Conservation (phyloP, 1,140 invertebrate species). For the Archivesica marissinica region DNA sequence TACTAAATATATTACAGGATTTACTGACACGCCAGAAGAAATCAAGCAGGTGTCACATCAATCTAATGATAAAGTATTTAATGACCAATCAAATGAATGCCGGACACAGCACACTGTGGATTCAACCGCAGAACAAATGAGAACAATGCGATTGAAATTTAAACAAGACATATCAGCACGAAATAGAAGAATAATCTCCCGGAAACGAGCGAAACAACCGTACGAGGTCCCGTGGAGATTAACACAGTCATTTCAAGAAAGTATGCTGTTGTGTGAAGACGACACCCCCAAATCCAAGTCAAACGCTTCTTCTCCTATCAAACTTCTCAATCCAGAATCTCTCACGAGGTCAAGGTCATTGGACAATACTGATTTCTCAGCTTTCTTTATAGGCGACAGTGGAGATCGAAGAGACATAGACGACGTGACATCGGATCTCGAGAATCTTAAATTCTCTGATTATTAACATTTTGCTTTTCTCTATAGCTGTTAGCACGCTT, state of each 20-base stretch:
- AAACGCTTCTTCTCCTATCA: slow-evolving; percentile 75
- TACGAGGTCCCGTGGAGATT: slow-evolving; percentile 79
- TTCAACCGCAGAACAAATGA: slow-evolving; percentile 35
- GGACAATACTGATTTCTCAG: slow-evolving; percentile 75
- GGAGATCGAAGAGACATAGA: slow-evolving; percentile 74
- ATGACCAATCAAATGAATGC: slow-evolving; percentile 11
- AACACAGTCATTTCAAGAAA: slow-evolving; percentile 72
- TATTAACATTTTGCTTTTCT: too few relatives aligned
- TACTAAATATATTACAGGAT: slow-evolving; percentile 74
- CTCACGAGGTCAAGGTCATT: slow-evolving; percentile 77
- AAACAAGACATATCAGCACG: slow-evolving; percentile 48
- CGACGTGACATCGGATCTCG: slow-evolving; percentile 72
- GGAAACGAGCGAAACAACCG: slow-evolving; percentile 73
- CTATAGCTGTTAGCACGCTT: too few relatives aligned
- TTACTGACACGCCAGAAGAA: slow-evolving; percentile 55
- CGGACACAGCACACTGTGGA: slow-evolving; percentile 34
- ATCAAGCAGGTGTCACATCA: neutral
- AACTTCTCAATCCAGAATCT: slow-evolving; percentile 55
- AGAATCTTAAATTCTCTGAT: slow-evolving; percentile 73
- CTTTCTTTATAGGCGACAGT: slow-evolving; percentile 42
- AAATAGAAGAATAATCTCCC: slow-evolving; percentile 38
- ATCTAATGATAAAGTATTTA: slow-evolving; percentile 27
- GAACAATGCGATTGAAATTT: slow-evolving; percentile 62
- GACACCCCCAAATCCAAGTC: slow-evolving; percentile 70
- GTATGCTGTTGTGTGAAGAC: slow-evolving; percentile 43